Conservation (phyloP, 2,797 vertebrate genomes). For the Protosalanx chinensis region DNA sequence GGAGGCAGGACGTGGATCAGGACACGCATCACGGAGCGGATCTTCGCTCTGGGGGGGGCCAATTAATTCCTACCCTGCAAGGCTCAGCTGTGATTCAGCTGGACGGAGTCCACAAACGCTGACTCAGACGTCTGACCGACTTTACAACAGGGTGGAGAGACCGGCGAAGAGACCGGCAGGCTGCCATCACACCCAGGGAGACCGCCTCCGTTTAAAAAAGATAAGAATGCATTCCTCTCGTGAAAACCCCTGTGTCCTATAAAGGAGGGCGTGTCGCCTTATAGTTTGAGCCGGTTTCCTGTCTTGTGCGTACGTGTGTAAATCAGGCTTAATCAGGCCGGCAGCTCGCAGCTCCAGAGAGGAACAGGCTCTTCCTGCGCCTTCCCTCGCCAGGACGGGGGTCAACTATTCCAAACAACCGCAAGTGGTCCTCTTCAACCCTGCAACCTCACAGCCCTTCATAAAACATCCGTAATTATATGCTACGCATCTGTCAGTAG, state of each 20-base stretch:
- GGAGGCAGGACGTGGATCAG: slow-evolving; percentile 52
- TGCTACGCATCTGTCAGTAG: slow-evolving; percentile 37
- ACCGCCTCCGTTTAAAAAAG: background rate
- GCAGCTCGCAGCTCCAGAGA: slow-evolving; percentile 12
- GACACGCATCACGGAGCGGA: slow-evolving; percentile 72
- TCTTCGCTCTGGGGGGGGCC: slow-evolving; percentile 61
- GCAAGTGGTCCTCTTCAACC: slow-evolving; percentile 43
- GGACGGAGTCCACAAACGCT: slow-evolving; percentile 56
- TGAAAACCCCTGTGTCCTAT: background rate
- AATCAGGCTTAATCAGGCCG: slow-evolving; percentile 6
- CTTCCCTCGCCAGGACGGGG: slow-evolving; percentile 15
- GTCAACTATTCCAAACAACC: slow-evolving; percentile 36
- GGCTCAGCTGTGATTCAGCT: slow-evolving; percentile 57
- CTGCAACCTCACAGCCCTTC: slow-evolving; percentile 37
- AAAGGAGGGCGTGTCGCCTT: background rate
- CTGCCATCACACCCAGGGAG: slow-evolving; percentile 16
- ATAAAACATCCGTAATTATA: slow-evolving; percentile 50
- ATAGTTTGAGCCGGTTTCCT: background rate
- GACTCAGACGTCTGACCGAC: slow-evolving; percentile 44
- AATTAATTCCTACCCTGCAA: slow-evolving; percentile 70
- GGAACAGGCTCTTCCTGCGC: slow-evolving; percentile 16
- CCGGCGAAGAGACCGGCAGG: slow-evolving; percentile 27
- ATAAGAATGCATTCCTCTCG: background rate
- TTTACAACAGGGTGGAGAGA: slow-evolving; percentile 17
- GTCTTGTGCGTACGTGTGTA: slow-evolving; percentile 3